Conservation (phyloP, 2,888 invertebrate species). For the Yponomeuta plumbellus region DNA sequence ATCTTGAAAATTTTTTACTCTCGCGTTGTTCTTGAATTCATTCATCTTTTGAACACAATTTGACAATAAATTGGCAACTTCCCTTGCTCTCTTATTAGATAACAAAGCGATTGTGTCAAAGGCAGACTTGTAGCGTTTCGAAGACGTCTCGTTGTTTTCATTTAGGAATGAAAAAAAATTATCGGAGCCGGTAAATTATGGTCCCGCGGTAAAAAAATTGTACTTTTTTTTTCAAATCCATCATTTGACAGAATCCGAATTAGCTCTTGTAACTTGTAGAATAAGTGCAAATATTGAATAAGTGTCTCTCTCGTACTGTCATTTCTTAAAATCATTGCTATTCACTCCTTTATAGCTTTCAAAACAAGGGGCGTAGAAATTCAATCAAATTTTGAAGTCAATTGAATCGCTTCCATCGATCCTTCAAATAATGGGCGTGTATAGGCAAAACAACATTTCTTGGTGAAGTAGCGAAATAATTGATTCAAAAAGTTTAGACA, state of each 20-base stretch:
- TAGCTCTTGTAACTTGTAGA: too few species aligned
- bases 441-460: too few species aligned
- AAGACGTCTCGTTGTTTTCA: neutral
- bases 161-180: neutral
- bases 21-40: neutral
- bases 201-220: neutral
- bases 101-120: neutral
- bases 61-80: neutral
- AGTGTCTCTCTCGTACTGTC: too few species aligned
- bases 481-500: neutral
- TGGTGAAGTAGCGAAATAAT: neutral
- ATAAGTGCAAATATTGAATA: too few species aligned
- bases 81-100: neutral
- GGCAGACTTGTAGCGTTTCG: neutral
- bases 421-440: neutral
- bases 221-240: too few species aligned
- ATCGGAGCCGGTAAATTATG: neutral
- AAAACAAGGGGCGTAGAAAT: neutral
- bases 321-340: neutral
- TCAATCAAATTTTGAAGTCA: neutral
- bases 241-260: too few species aligned
- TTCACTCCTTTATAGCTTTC: neutral
- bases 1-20: neutral
- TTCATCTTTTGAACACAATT: neutral
- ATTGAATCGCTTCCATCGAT: neutral